Conservation (phyloP, 2,113 vertebrate genomes). For the Eonycteris spelaea region DNA sequence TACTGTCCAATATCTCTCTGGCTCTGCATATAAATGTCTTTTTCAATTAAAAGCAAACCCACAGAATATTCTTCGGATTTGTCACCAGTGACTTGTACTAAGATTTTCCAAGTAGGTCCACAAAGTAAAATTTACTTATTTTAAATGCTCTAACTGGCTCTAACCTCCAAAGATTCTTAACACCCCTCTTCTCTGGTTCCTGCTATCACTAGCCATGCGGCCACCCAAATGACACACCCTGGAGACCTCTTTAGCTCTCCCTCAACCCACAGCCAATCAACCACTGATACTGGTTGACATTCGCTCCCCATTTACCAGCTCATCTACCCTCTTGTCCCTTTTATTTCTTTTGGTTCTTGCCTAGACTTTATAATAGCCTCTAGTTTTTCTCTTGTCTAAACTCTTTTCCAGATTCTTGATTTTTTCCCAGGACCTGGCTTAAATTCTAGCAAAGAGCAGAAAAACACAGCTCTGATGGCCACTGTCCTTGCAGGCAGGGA, state of each 20-base stretch:
- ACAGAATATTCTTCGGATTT: background rate
- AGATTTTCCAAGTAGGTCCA: background rate
- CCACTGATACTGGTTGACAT: background rate
- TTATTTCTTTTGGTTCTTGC: background rate
- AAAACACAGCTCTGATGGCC: background rate
- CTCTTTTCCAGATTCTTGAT: background rate
- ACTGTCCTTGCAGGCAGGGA: background rate
- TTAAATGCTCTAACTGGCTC: background rate
- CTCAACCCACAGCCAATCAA: background rate
- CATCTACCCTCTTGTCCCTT: background rate
- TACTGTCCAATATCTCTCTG: background rate
- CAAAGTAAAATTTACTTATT: background rate
- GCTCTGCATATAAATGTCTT: conserved; percentile 8
- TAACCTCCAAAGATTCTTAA: background rate
- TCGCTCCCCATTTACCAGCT: background rate
- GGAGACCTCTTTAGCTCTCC: background rate
- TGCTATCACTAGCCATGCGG: background rate
- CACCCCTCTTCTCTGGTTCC: background rate
- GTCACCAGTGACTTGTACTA: background rate
- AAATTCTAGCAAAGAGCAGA: background rate
- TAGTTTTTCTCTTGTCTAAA: background rate
- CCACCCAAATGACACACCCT: background rate
- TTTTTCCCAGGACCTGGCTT: background rate
- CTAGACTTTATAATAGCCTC: background rate
- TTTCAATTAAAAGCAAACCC: conserved; percentile 18